Conservation (phyloP, 2,797 vertebrate species). For the Propithecus deckenii region DNA sequence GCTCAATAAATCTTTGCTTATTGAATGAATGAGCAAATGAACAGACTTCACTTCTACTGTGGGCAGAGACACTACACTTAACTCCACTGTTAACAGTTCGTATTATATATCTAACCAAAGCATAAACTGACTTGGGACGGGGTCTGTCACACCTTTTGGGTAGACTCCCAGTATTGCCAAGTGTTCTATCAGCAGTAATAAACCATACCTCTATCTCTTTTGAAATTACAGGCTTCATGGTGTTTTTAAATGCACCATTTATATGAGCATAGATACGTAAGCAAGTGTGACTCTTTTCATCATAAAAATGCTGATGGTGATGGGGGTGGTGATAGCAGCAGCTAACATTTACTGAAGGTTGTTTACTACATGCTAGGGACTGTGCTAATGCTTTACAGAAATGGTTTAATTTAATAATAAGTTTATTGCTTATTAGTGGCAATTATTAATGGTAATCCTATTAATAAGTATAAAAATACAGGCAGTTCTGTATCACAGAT, state of each 20-base stretch:
- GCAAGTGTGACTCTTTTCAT: not conserved
- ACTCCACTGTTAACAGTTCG: not conserved
- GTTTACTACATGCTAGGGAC: not conserved
- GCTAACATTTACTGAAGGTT: not conserved
- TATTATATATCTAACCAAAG: not conserved
- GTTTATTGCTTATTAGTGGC: slow-evolving; percentile 42
- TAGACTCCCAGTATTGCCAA: not conserved
- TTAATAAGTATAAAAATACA: slow-evolving; percentile 33
- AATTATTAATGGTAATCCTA: slow-evolving; percentile 30
- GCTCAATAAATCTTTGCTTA: not conserved
- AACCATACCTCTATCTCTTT: not conserved
- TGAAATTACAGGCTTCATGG: not conserved
- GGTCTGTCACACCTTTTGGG: not conserved
- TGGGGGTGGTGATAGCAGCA: not conserved
- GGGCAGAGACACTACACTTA: not conserved
- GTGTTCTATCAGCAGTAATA: not conserved
- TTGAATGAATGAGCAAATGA: not conserved
- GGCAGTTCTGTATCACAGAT: not conserved
- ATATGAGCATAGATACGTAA: not conserved
- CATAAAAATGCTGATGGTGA: not conserved
- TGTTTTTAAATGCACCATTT: not conserved
- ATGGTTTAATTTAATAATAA: slow-evolving; percentile 36
- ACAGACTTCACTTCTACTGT: not conserved
- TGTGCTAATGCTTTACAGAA: not conserved
- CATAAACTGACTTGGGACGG: not conserved